Conservation (phyloP, 2,113 vertebrate species). For the Muscicapa adusta region DNA sequence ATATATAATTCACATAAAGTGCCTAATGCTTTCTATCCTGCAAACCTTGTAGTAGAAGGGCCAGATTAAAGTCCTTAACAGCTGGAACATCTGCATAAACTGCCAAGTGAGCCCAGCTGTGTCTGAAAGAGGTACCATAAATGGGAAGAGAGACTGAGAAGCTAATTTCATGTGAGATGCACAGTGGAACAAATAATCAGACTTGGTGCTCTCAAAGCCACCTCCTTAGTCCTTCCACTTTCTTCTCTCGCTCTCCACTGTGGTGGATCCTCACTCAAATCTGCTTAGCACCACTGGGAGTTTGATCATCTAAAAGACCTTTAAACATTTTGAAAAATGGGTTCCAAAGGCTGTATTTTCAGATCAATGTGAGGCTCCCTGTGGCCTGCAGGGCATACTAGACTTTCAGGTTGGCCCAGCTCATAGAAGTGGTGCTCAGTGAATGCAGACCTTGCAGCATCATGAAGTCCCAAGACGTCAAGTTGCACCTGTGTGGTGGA, state of each 20-base stretch:
- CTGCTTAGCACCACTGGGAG: background rate
- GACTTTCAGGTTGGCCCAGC: background rate
- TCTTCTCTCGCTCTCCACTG: background rate
- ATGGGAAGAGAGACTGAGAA: background rate
- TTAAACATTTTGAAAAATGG: background rate
- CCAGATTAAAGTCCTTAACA: background rate
- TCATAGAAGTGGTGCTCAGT: background rate
- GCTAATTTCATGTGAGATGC: background rate
- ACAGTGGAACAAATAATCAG: background rate
- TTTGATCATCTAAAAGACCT: background rate
- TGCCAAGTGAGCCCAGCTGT: background rate
- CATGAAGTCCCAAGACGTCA: background rate
- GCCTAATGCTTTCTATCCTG: background rate
- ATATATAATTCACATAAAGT: background rate
- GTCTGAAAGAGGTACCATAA: background rate
- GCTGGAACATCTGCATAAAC: slow-evolving; percentile 27
- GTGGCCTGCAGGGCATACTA: background rate
- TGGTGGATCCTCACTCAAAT: background rate
- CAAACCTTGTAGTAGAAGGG: background rate
- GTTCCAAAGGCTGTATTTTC: background rate
- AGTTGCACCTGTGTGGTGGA: rapidly evolving
- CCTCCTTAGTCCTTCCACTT: background rate
- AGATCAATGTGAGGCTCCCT: background rate
- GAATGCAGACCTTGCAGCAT: background rate
- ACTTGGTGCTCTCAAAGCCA: background rate